Conservation (phyloP, 2,888 invertebrate species). For the Sipunculus nudus region DNA sequence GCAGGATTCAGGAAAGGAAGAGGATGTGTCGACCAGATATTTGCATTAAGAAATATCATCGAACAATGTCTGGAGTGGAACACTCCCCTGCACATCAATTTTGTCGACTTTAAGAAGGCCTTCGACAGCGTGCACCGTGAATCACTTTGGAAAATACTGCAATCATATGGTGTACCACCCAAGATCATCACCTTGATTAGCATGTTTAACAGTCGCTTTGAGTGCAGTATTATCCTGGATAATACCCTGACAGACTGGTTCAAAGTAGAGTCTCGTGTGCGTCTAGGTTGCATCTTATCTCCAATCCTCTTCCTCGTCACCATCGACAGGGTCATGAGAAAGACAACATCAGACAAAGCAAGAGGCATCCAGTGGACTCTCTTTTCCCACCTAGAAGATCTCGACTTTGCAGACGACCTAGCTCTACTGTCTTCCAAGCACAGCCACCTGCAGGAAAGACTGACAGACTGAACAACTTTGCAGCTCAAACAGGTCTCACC, state of each 20-base stretch:
- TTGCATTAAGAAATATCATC: constrained; percentile 26
- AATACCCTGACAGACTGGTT: too few relatives aligned
- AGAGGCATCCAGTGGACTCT: constrained; percentile 16
- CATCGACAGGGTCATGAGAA: constrained; percentile 22
- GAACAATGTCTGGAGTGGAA: constrained; percentile 34
- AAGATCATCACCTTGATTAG: constrained; percentile 13
- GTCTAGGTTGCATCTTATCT: constrained; percentile 19
- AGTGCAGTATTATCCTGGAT: too few relatives aligned
- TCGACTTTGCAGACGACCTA: constrained; percentile 19
- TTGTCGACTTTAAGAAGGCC: constrained; percentile 30
- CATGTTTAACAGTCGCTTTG: too few relatives aligned
- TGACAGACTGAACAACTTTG: too few relatives aligned
- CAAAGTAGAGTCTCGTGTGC: constrained; percentile 27
- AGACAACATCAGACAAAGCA: constrained; percentile 5
- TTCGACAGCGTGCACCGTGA: constrained; percentile 28
- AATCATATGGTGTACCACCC: constrained; percentile 17
- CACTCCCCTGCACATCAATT: constrained; percentile 22
- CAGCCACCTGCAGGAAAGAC: constrained; percentile 7
- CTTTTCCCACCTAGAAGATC: constrained; percentile 10
- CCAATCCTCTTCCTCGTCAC: constrained; percentile 14
- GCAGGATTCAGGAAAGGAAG: constrained; percentile 24
- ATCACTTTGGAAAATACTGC: constrained; percentile 24
- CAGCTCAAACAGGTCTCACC: not conserved
- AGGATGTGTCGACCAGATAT: constrained; percentile 27
- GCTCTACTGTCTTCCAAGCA: constrained; percentile 16